Base-by-base conservation (phyloP, 2,888 invertebrate genomes). In the Bombyx huttoni region DNA sequence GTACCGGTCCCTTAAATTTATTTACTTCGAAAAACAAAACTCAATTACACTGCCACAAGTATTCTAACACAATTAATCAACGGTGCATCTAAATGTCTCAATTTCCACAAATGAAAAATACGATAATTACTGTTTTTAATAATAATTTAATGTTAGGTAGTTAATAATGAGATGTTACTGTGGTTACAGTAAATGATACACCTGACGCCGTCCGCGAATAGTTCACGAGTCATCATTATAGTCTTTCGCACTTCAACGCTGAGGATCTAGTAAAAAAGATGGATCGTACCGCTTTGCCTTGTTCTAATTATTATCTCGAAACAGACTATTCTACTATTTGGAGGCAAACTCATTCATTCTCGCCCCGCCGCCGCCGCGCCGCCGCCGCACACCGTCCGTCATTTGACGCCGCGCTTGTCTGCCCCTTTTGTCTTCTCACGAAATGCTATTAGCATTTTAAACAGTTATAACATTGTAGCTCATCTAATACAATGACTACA, bases 321-420 rank as follows among this genome's bases (percentile, higher is more conserved):
- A 49, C 35, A 34, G 45, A 33, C 33, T 46, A 49, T 51, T 51
- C 24, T 48, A 53, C 47, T 49, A 49, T 53, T 53, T 53, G 49
- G 57, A 55, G 54, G 52, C 56, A 58, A 60, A 55, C 58, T 64
- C 61, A 62, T 61, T 65, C 58, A 64, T 59, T 58, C 52, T 55
- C 51, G 56, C 59, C 52, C 54, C 56, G 56, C 47, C 46, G 46
- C 50, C 12, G 34, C 34, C 9, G 45, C 49, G 46, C 49, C 40
- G 13, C 13, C 13, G 7, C 48, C 54, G 51, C 52, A 52, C 40
- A 40, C 51, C 54, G 55, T 53, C 53, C 54, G 51, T 54, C 53
- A 54, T 48, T 51, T 59, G 59, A 56, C 61, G 58, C 62, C 64
- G 52, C 34, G 48, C 50, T 51, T 34, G 47, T 55, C 57, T 56